Conservation (phyloP, 2,113 vertebrate species). For the Rhinolophus ferrumequinum region DNA sequence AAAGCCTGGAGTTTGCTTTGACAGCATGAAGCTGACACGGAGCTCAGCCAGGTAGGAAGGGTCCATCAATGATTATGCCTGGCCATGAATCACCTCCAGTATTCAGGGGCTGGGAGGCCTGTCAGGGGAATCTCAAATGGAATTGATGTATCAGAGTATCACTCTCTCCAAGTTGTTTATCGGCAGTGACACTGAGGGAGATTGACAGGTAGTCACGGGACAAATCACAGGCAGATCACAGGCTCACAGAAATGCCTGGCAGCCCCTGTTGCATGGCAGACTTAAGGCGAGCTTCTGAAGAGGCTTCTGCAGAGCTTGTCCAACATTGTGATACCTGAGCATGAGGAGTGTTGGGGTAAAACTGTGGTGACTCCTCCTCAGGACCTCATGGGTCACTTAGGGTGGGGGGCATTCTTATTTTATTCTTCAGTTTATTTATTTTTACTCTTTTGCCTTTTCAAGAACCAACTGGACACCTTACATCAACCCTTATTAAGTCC, state of each 20-base stretch:
- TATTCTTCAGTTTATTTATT: background rate
- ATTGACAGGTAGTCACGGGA: constrained; percentile 63
- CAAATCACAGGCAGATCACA: constrained; percentile 49
- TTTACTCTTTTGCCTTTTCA: background rate
- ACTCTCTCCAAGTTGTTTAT: constrained; percentile 52
- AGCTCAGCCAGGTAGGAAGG: background rate
- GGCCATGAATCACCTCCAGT: background rate
- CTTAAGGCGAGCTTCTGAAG: background rate
- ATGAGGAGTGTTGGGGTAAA: rapidly evolving
- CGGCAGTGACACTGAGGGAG: constrained; percentile 50
- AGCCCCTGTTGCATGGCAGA: background rate
- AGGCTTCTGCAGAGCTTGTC: rapidly evolving
- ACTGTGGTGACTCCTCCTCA: background rate
- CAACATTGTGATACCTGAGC: too few species aligned
- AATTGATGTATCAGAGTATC: constrained; percentile 67
- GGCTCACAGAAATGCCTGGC: background rate
- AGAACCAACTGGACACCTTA: background rate
- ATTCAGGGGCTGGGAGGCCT: constrained; percentile 22
- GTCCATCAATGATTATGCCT: background rate
- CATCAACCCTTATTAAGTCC: background rate
- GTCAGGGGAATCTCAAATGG: constrained; percentile 54
- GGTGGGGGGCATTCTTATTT: background rate
- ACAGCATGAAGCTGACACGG: background rate
- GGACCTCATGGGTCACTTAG: background rate
- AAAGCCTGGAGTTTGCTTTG: background rate